A percentile compares a stretch with the other conserved stretches of the same genome.
Evolutionary conservation across 1,140 invertebrate genomes (phyloP).

Genomic region (Portunus trituberculatus): DNA sequence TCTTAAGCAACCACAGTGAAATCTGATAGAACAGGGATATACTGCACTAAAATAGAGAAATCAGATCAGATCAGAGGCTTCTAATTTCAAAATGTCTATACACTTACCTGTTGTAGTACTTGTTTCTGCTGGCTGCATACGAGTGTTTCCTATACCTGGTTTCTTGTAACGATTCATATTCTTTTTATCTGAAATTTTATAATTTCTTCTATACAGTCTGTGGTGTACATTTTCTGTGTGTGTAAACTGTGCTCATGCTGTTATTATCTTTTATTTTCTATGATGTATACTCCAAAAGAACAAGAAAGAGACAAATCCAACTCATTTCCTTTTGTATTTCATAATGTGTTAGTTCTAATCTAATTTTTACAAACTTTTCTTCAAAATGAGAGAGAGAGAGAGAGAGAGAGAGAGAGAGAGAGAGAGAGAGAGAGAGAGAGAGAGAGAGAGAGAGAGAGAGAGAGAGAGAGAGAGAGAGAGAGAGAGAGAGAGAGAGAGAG

Average conservation of each 20-base stretch:
- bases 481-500: too few relatives aligned
- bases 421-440: not conserved
- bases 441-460: not conserved
- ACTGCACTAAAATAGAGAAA: not conserved
- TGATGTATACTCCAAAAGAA: too few relatives aligned
- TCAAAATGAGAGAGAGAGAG: not conserved
- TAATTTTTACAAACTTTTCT: too few relatives aligned
- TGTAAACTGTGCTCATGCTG: too few relatives aligned
- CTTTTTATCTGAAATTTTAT: slow-evolving; percentile 37
- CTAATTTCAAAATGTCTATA: not conserved
- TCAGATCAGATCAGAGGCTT: not conserved
- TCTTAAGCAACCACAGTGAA: too few relatives aligned
- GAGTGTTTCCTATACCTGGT: slow-evolving; percentile 56
- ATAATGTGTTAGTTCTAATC: too few relatives aligned
- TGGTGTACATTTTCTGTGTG: too few relatives aligned
- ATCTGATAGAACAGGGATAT: too few relatives aligned
- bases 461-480: too few relatives aligned
- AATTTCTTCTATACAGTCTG: not conserved
- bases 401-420: not conserved
- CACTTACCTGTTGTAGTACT: slow-evolving; percentile 34
- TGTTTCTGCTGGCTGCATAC: slow-evolving; percentile 55
- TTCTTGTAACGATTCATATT: slow-evolving; percentile 61
- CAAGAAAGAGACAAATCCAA: too few relatives aligned
- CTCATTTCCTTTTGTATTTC: too few relatives aligned
- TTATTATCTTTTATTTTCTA: too few relatives aligned